phyloP scores from a whole-genome alignment of 2,797 vertebrate genomes.

The Peromyscus eremicus region DNA sequence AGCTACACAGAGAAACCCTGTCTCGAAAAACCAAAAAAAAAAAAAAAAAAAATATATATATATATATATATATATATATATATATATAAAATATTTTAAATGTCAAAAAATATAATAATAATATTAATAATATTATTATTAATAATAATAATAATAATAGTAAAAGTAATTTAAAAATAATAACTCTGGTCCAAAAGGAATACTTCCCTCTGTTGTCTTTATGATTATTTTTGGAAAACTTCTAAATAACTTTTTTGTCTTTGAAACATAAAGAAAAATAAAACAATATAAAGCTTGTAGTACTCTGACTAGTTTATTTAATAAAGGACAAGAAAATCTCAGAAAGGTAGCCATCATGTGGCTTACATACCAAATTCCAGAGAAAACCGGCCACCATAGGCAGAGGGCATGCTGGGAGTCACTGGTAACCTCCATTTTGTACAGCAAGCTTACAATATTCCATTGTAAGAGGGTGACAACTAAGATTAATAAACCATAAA shows the following conservation, averaged over 20 bases:
- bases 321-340: constrained; percentile 26
- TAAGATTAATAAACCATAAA: not conserved
- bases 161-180: not conserved
- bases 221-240: not conserved
- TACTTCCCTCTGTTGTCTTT: not conserved
- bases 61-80: too few relatives aligned
- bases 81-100: too few relatives aligned
- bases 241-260: not conserved
- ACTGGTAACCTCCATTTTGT: not conserved
- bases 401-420: not conserved
- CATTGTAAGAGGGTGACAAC: rapidly evolving
- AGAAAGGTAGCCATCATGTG: not conserved
- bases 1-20: too few relatives aligned
- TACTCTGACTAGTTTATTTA: not conserved
- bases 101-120: too few relatives aligned
- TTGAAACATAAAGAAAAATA: not conserved
- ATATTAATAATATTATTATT: too few relatives aligned
- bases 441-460: not conserved
- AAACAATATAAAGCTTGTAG: not conserved
- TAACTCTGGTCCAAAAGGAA: not conserved
- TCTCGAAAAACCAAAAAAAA: too few relatives aligned
- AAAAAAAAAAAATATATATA: too few relatives aligned
- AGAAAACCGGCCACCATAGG: not conserved
- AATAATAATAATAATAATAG: too few relatives aligned
- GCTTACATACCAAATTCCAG: not conserved